These are phyloP conservation scores for Eilema griseolum DNA, from an alignment of 2,888 invertebrate species.

Conservation along the genomic window DNA sequence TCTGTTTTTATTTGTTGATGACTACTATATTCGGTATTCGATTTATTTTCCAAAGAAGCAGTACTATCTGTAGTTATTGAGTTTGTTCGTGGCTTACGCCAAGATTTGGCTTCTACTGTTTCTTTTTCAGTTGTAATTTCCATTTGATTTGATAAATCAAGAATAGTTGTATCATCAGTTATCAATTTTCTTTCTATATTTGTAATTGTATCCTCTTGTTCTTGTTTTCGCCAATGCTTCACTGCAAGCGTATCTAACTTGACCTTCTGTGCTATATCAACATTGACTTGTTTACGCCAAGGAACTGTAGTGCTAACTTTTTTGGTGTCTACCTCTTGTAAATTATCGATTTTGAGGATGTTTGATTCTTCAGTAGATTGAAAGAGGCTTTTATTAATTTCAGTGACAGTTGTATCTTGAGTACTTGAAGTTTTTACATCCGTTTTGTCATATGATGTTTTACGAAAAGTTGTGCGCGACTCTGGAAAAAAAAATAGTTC, in stretches of 20 bases:
- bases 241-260: constrained; percentile 54
- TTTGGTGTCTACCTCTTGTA: constrained; percentile 68
- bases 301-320: constrained; percentile 64
- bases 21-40: constrained; percentile 7
- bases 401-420: constrained; percentile 54
- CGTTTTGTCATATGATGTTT: constrained; percentile 67
- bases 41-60: not conserved
- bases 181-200: constrained; percentile 42
- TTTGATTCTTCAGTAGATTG: constrained; percentile 78
- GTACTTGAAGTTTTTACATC: constrained; percentile 52
- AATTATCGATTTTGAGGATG: constrained; percentile 69
- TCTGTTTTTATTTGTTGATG: not conserved
- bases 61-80: constrained; percentile 36
- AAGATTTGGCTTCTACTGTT: constrained; percentile 53
- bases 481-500: constrained; percentile 63
- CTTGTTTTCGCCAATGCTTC: constrained; percentile 66
- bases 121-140: constrained; percentile 48
- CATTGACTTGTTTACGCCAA: constrained; percentile 69
- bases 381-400: constrained; percentile 59
- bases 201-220: constrained; percentile 33
- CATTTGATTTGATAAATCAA: constrained; percentile 31
- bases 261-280: constrained; percentile 42
- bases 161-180: constrained; percentile 53
- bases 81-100: constrained; percentile 69
- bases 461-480: constrained; percentile 63